These are phyloP conservation scores for Semotilus atromaculatus DNA, from an alignment of 2,797 vertebrate genomes.

Conservation along the genomic window DNA sequence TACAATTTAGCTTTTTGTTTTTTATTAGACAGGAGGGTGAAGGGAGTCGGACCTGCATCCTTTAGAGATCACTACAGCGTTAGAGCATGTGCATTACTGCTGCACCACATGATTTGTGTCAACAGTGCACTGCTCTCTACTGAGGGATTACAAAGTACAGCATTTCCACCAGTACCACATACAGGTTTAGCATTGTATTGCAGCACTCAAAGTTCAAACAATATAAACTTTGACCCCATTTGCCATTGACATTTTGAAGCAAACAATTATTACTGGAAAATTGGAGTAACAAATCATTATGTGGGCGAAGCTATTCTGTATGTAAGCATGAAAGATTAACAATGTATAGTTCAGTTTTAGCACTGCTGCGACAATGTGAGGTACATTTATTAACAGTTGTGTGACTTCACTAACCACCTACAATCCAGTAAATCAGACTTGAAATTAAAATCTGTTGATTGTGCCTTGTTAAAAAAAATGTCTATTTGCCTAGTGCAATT, in stretches of 20 bases:
- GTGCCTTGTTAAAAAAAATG: neutral
- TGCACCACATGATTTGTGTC: neutral
- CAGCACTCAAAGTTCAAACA: neutral
- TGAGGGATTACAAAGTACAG: neutral
- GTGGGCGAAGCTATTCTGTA: conserved; percentile 15
- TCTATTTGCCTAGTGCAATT: conserved; percentile 6
- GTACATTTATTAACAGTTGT: conserved; percentile 13
- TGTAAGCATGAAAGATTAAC: conserved; percentile 39
- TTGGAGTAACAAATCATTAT: neutral
- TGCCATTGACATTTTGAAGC: conserved; percentile 18
- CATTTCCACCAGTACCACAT: neutral
- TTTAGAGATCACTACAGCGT: neutral
- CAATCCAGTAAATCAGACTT: conserved; percentile 16
- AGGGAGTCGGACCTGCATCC: neutral
- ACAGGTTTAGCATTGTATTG: conserved; percentile 12
- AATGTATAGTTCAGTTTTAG: neutral
- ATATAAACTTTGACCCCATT: conserved; percentile 11
- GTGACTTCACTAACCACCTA: conserved; percentile 12
- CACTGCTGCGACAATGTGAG: neutral
- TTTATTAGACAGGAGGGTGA: neutral
- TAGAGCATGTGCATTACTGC: neutral
- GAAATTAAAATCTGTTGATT: neutral
- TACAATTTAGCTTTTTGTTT: neutral
- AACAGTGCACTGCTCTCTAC: neutral
- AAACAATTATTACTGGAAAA: neutral